Conservation (phyloP, 2,113 vertebrate species). For the Proteles cristata region DNA sequence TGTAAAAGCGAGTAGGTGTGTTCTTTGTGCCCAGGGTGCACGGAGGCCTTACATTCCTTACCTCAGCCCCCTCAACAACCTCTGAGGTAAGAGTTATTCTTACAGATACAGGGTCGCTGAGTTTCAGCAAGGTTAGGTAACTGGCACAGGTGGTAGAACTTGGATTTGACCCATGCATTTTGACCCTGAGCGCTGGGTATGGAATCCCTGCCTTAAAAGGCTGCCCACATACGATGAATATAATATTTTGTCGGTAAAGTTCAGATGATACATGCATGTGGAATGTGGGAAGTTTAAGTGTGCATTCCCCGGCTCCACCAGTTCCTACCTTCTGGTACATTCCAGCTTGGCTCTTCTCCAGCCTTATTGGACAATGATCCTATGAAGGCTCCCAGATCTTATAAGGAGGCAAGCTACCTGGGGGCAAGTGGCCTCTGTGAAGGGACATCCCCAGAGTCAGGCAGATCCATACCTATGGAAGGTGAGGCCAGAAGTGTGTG, state of each 20-base stretch:
- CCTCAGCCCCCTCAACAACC: neutral
- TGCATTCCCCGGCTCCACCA: neutral
- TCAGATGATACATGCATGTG: neutral
- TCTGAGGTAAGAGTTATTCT: rapidly evolving
- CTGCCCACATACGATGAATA: neutral
- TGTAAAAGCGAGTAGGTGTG: neutral
- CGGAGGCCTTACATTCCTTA: neutral
- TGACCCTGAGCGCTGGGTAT: neutral
- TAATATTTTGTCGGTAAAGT: neutral
- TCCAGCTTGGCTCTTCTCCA: neutral
- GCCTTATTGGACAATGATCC: neutral
- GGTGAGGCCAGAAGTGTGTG: neutral
- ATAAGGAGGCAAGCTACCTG: neutral
- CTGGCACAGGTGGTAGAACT: neutral
- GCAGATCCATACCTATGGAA: neutral
- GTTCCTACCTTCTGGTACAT: neutral
- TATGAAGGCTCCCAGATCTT: neutral
- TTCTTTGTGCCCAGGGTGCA: neutral
- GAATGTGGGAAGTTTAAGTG: neutral
- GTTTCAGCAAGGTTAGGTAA: neutral
- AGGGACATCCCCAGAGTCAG: neutral
- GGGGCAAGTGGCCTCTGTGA: neutral
- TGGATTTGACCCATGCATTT: neutral
- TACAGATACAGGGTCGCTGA: neutral
- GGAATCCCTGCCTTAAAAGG: neutral